These are phyloP conservation scores for Netelia virgata DNA, from an alignment of 2,888 invertebrate species.

Conservation along the genomic window DNA sequence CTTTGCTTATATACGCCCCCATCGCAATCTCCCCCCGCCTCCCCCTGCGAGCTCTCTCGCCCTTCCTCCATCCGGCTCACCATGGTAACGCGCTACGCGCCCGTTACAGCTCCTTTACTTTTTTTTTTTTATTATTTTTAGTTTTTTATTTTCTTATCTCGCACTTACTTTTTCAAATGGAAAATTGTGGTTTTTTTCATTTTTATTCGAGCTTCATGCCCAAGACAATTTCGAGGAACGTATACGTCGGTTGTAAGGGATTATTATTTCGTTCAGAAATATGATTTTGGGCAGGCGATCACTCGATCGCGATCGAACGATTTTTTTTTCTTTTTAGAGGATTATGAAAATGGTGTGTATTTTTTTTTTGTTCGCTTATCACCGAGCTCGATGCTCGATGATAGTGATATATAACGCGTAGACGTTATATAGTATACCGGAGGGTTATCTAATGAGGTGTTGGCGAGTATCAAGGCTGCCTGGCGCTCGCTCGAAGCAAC, in stretches of 20 bases:
- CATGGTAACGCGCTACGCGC: slow-evolving; percentile 57
- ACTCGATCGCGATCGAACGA: background rate
- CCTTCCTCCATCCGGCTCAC: slow-evolving; percentile 26
- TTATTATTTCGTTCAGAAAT: slow-evolving; percentile 3
- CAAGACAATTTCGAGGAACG: background rate
- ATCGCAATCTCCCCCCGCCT: background rate
- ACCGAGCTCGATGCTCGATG: background rate
- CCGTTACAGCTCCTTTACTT: slow-evolving; percentile 2
- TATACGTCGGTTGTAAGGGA: background rate
- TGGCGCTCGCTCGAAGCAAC: slow-evolving; percentile 64
- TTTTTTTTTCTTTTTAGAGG: background rate
- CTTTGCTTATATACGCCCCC: slow-evolving; percentile 5
- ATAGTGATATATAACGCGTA: background rate
- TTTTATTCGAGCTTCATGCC: slow-evolving; percentile 19
- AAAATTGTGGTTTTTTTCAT: background rate
- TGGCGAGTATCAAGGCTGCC: slow-evolving; percentile 59
- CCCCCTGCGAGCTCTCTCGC: background rate
- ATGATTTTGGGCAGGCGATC: background rate
- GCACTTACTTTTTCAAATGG: slow-evolving; percentile 45
- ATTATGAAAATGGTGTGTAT: background rate
- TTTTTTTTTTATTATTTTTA: background rate
- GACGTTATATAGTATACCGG: background rate
- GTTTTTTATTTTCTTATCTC: slow-evolving; percentile 44
- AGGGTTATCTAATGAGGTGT: slow-evolving; percentile 62
- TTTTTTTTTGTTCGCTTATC: background rate